Evolutionary conservation across 2,797 vertebrate species (phyloP), one percentile per base, ranked within the genome.

Genomic region (Siniperca obscura): DNA sequence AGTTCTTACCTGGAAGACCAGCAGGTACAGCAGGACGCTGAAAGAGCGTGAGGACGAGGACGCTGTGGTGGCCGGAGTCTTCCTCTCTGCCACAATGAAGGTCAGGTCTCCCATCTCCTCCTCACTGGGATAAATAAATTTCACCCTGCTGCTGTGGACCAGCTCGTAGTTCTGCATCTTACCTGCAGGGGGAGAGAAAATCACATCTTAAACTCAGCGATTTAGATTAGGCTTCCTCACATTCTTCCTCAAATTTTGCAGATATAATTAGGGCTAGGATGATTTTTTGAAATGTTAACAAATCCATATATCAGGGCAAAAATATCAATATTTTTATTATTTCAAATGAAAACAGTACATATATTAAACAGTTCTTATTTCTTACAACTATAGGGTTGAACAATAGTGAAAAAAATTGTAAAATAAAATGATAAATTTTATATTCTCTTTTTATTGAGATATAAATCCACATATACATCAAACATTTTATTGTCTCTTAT

Each of bases 131-230:
- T 99, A 99, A 79, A 99, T 94, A 81, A 99, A 99, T 90, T 97
- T 98, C 89, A 99, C 98, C 76, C 96, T 96, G 93, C 98, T 98
- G n/a, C 98, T 97, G 89, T 99, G 98, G 85, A 99, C 96, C 90
- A 99, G 94, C 95, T 99, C 98, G 1, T 99, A 99, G 93, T 99
- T 99, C 85, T 98, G 97, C 97, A 99, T 97, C 94, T 97, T 98
- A 65, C 98, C 98, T 99, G 88, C 69, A 84, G 76, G 70, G 52
- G 86, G 80, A 80, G 80, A 65, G 73, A 83, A 74, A 74, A 19
- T 16, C 48, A 55, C 25, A 57, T 17, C 0, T 25, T 10, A 5
- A 36, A 10, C 19, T 50, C 9, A 12, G n/a, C 16, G 12, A 22
- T 42, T 50, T 27, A 30, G 1, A 21, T 44, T 9, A 9, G 34